Conservation (phyloP, 1,140 invertebrate species). For the Hyposmocoma kahamanoa region DNA sequence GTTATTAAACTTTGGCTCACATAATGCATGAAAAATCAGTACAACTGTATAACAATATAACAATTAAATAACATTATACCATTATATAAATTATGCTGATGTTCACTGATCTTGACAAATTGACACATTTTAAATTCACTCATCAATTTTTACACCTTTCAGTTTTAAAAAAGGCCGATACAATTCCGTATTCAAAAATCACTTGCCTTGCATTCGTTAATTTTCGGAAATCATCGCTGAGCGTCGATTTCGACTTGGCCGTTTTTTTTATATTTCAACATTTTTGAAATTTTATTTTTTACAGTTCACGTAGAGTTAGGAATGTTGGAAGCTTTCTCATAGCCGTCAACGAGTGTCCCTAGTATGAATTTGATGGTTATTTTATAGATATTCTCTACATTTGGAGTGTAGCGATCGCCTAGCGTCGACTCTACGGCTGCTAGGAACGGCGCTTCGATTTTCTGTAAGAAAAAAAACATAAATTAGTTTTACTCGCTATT, state of each 20-base stretch:
- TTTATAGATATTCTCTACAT: conserved; percentile 93
- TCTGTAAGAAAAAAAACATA: conserved; percentile 79
- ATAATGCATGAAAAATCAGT: conserved; percentile 7
- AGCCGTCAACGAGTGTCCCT: conserved; percentile 88
- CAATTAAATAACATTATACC: conserved; percentile 26
- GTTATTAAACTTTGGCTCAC: no score
- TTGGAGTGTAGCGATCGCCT: conserved; percentile 91
- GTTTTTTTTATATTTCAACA: background rate
- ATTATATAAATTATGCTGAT: conserved; percentile 7
- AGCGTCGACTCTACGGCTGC: conserved; percentile 88
- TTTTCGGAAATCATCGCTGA: no score
- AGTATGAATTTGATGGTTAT: conserved; percentile 94
- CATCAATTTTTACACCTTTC: no score
- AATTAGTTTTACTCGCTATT: no score
- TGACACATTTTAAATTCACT: conserved; percentile 3
- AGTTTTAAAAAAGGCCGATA: no score
- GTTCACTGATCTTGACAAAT: background rate
- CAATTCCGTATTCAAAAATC: no score
- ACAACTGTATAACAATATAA: background rate
- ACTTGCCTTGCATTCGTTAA: no score
- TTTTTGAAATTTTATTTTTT: conserved; percentile 5
- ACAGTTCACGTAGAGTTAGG: conserved; percentile 48
- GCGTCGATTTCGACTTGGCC: no score
- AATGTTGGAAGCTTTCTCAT: conserved; percentile 74
- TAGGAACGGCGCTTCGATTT: conserved; percentile 92